Evolutionary conservation across 2,797 vertebrate genomes (phyloP), one percentile per base, ranked within the genome.

Genomic region (Silurus lanzhouensis): DNA sequence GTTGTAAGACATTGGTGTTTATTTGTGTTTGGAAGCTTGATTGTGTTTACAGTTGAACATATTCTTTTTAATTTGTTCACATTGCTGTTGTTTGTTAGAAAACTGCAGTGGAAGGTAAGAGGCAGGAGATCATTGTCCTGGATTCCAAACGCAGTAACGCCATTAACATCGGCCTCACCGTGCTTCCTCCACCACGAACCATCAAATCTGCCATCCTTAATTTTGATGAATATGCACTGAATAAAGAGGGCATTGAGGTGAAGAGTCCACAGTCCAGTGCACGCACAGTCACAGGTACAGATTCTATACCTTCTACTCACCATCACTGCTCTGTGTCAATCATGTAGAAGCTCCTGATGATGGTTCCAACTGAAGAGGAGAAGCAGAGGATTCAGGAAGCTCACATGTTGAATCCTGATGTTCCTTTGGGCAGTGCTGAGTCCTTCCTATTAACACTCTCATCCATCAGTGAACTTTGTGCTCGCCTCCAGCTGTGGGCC

Each of bases 171-270:
- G 96, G 96, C 4, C 92, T 97, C 92, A 97, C 96, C 0, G 96
- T 97, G 15, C 92, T 97, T 57, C 96, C 96, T 8, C 96, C 96
- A 31, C 96, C 96, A 0, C 95, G 96, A 81, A 97, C 96, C 2
- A 97, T 97, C 91, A 97, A 97, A 92, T 95, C 95, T 27, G 96
- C 96, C 91, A 97, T 97, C 90, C 92, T 97, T 88, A 97, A 97
- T 92, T 97, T 97, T 27, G 96, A 97, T 0, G 96, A 97, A 91
- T 97, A 97, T 82, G 96, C 96, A 74, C 94, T 97, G 92, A 97
- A 96, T 92, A 97, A 97, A 91, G 96, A 97, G 94, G 96, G 96
- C 91, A 97, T 97, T 78, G 96, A 97, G 96, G 96, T 97, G 93
- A 93, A 92, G 38, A 38, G 38, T 38, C 38, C 38, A 38, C 38